These are phyloP conservation scores for Pissodes strobi DNA, from an alignment of 1,140 invertebrate genomes.

Conservation along the genomic window DNA sequence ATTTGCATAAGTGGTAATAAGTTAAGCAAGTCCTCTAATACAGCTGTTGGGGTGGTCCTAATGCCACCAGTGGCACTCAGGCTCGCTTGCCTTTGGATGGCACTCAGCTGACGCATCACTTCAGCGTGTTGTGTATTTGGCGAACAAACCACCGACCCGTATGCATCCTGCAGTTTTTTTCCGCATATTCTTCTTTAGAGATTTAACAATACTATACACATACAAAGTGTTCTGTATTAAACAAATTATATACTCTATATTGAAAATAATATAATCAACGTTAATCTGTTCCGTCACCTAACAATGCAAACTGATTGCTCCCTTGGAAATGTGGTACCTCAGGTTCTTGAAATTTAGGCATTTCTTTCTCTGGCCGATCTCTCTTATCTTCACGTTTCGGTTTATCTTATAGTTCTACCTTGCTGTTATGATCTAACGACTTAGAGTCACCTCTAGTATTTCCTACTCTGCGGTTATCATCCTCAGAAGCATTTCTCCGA, in stretches of 20 bases:
- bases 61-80: too few species aligned
- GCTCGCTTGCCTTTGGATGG: too few species aligned
- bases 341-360: conserved; percentile 52
- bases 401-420: conserved; percentile 27
- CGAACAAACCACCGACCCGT: too few species aligned
- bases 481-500: conserved; percentile 11
- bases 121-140: too few species aligned
- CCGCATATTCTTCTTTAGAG: too few species aligned
- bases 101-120: too few species aligned
- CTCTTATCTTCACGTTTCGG: conserved; percentile 43
- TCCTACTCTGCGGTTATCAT: conserved; percentile 20
- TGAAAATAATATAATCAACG: conserved; percentile 38
- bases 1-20: too few species aligned
- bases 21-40: too few species aligned
- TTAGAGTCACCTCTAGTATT: conserved; percentile 19
- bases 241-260: conserved; percentile 40
- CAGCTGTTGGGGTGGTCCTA: too few species aligned
- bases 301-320: conserved; percentile 51
- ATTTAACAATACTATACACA: conserved; percentile 41
- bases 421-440: conserved; percentile 33
- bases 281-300: conserved; percentile 52
- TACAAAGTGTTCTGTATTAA: conserved; percentile 38
- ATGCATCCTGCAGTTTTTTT: too few species aligned
- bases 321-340: conserved; percentile 51
- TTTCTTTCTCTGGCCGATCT: conserved; percentile 46